A percentile compares a stretch with the other conserved stretches of the same genome.
Evolutionary conservation across 1,140 invertebrate species (phyloP).

Genomic region (Chrysopa pallens): DNA sequence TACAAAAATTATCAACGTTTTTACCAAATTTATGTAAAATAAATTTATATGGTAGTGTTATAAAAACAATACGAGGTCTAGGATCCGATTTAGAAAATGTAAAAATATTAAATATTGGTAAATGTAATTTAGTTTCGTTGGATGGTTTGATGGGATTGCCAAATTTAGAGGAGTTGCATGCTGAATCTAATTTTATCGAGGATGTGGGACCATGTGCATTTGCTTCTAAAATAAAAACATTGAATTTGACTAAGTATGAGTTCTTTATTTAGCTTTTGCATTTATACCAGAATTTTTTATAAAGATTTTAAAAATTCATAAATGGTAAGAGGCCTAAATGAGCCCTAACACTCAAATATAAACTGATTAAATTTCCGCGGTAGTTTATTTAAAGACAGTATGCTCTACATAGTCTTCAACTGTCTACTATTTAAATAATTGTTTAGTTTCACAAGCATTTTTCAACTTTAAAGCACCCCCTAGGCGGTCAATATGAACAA

Average conservation of each 20-base stretch:
- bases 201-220: constrained; percentile 34
- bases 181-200: constrained; percentile 36
- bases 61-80: constrained; percentile 41
- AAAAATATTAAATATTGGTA: constrained; percentile 38
- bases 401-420: no score
- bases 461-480: no score
- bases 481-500: no score
- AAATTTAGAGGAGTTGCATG: constrained; percentile 35
- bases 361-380: no score
- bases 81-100: constrained; percentile 40
- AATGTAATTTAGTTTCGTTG: constrained; percentile 39
- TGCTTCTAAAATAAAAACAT: constrained; percentile 27
- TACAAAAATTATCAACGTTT: constrained; percentile 35
- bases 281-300: no score
- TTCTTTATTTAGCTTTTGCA: no score
- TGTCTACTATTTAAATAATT: no score
- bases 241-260: constrained; percentile 17
- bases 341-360: no score
- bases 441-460: no score
- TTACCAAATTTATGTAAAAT: constrained; percentile 36
- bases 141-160: constrained; percentile 43
- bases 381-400: no score
- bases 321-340: no score
- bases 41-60: constrained; percentile 40
- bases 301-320: no score